These are phyloP conservation scores for Drosophila mercatorum DNA, from an alignment of 2,888 invertebrate species.

Conservation along the genomic window DNA sequence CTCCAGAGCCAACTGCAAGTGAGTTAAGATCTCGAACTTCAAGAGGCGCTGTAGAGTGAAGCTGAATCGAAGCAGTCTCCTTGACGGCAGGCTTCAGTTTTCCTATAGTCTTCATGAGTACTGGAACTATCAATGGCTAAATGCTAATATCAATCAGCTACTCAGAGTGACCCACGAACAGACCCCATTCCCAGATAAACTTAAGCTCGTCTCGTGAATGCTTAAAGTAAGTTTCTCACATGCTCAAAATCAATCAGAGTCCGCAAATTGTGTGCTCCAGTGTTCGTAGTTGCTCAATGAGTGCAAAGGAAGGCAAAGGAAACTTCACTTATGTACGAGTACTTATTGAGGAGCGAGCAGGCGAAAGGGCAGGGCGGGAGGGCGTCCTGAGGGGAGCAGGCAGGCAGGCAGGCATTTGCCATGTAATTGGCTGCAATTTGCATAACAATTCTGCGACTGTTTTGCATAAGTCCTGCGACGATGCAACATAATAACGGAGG, in stretches of 20 bases:
- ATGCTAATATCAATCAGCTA: background rate
- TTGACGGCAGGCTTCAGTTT: no score
- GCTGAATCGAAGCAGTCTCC: no score
- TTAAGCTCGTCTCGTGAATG: background rate
- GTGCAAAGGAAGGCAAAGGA: slow-evolving; percentile 21
- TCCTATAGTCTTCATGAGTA: no score
- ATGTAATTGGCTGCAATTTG: slow-evolving; percentile 81
- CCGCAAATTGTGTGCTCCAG: slow-evolving; percentile 48
- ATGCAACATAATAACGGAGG: slow-evolving; percentile 75
- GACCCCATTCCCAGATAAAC: background rate
- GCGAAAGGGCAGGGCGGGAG: background rate
- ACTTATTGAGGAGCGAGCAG: background rate
- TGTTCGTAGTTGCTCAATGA: slow-evolving; percentile 57
- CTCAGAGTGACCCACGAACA: background rate
- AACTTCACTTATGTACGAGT: slow-evolving; percentile 21
- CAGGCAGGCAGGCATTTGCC: slow-evolving; percentile 64
- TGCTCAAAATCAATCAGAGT: slow-evolving; percentile 37
- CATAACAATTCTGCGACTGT: slow-evolving; percentile 78
- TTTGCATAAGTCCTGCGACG: slow-evolving; percentile 78
- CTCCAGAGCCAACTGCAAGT: no score
- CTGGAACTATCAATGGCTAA: no score
- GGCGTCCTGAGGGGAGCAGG: background rate
- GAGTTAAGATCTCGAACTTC: no score
- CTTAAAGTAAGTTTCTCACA: background rate
- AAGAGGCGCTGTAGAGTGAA: no score